Evolutionary conservation across 2,888 invertebrate genomes (phyloP).

Genomic region (Eurois occulta): DNA sequence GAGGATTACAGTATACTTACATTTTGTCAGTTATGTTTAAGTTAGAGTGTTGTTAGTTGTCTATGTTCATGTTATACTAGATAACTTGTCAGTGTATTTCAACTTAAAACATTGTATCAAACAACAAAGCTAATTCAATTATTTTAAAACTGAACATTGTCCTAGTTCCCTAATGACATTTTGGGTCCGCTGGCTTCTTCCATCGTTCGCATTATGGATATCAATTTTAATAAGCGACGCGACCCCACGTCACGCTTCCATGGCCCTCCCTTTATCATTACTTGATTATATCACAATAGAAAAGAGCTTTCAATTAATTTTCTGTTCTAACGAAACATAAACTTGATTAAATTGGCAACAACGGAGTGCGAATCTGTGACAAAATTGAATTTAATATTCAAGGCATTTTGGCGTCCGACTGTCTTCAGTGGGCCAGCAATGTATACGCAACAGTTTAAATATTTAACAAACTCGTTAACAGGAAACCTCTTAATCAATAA

Average conservation of each 20-base stretch:
- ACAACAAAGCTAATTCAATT: constrained; percentile 25
- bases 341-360: constrained; percentile 55
- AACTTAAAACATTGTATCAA: neutral
- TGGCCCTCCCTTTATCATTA: constrained; percentile 47
- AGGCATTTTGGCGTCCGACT: constrained; percentile 22
- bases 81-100: too few relatives aligned
- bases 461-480: constrained; percentile 39
- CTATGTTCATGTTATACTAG: too few relatives aligned
- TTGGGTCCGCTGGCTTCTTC: constrained; percentile 33
- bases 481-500: constrained; percentile 6
- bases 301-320: constrained; percentile 63
- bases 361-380: constrained; percentile 54
- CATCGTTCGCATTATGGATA: constrained; percentile 48
- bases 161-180: constrained; percentile 53
- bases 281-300: constrained; percentile 58
- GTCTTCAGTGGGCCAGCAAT: neutral
- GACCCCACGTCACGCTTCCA: constrained; percentile 45
- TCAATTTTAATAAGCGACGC: constrained; percentile 60
- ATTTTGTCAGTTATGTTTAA: neutral
- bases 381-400: constrained; percentile 48
- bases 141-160: constrained; percentile 36
- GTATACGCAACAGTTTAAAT: constrained; percentile 21
- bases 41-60: neutral
- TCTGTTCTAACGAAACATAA: constrained; percentile 42
- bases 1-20: neutral